phyloP scores from a whole-genome alignment of 2,113 vertebrate genomes.

The Pygoscelis adeliae region DNA sequence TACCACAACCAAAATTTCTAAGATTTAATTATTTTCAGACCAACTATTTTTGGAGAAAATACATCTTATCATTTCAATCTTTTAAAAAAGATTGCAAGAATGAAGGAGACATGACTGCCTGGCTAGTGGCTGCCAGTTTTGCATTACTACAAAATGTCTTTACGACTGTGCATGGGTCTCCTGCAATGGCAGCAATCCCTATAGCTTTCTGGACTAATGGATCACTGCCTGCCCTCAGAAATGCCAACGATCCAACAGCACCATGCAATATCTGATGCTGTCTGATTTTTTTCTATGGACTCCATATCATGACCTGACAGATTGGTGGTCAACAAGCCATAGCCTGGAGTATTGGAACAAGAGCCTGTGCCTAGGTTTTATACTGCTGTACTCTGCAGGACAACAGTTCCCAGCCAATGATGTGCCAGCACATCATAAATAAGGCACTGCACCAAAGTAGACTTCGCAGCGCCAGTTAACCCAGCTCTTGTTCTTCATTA shows the following conservation, averaged over 20 bases:
- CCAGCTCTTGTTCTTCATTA: neutral
- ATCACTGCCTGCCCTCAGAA: neutral
- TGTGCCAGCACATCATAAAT: neutral
- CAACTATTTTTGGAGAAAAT: neutral
- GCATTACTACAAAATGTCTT: neutral
- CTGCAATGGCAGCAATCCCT: neutral
- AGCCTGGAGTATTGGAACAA: neutral
- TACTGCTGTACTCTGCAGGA: neutral
- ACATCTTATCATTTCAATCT: neutral
- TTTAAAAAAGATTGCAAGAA: neutral
- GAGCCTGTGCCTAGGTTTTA: neutral
- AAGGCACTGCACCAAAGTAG: neutral
- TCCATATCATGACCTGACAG: neutral
- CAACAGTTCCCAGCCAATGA: fast-evolving
- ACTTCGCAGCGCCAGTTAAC: neutral
- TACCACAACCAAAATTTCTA: neutral
- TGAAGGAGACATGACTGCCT: neutral
- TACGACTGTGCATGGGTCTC: fast-evolving
- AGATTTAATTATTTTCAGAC: neutral
- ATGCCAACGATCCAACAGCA: neutral
- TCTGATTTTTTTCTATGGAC: neutral
- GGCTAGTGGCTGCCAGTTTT: neutral
- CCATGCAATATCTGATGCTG: neutral
- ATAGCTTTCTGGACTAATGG: neutral
- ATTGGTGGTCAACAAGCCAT: neutral